Base-by-base conservation (phyloP, 2,888 invertebrate genomes). In the Eupithecia exiguata region DNA sequence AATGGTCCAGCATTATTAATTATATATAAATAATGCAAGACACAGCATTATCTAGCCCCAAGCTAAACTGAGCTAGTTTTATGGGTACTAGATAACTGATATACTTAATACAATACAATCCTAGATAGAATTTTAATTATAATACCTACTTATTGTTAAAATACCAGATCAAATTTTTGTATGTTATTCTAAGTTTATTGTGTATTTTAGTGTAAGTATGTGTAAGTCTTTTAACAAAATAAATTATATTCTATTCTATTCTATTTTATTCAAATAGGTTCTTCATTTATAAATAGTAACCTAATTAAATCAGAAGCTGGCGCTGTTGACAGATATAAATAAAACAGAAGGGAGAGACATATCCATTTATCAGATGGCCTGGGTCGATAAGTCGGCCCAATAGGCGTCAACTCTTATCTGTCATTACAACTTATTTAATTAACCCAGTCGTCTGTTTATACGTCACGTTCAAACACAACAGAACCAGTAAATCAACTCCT, bases 361-460 rank as follows among this genome's bases (percentile, higher is more conserved):
- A 83, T 86, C 87, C 82, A 82, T 83, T 66, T 89, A 91, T 92
- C 91, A 88, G 91, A 92, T 92, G 86, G 82, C 81, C 84, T 83
- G 85, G 87, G 86, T 89, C 90, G 92, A 92, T 93, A 92, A 91
- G 85, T 84, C 86, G 86, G 86, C 87, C 86, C 85, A 87, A 89
- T 88, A 91, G 91, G 86, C 89, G 88, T 88, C 88, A 87, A 66
- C 82, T 87, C 83, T 89, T 92, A 92, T 92, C 90, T 88, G 88
- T 88, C 85, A 83, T 87, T 89, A 91, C 91, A 91, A 91, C 92
- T 92, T 92, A 91, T 92, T 92, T 92, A 92, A 93, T 93, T 92
- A 93, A 92, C 91, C 90, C 89, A 86, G 58, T 36, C 69, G 43
- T 67, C 68, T 46, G 36, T 53, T 21, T 21, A 9, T 68, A 25